Evolutionary conservation across 1,140 invertebrate species (phyloP).

Genomic region (Caenorhabditis briggsae): DNA sequence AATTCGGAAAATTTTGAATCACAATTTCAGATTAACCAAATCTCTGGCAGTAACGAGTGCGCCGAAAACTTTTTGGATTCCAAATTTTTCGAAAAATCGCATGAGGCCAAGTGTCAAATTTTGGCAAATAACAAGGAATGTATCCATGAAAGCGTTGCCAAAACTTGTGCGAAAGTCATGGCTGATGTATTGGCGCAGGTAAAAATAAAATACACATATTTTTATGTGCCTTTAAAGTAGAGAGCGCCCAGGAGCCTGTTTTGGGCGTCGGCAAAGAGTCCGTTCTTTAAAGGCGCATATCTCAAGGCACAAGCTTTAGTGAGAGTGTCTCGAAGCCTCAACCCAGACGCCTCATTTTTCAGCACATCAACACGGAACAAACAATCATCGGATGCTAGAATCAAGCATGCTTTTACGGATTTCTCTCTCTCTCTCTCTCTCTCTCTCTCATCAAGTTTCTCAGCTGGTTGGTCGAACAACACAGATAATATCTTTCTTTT

Average conservation of each 20-base stretch:
- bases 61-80: neutral
- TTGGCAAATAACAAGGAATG: neutral
- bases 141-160: neutral
- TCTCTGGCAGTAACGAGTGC: neutral
- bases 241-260: too few relatives aligned
- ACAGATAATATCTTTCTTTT: neutral
- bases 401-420: neutral
- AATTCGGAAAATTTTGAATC: too few relatives aligned
- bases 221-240: too few relatives aligned
- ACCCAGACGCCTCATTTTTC: neutral
- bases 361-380: constrained; percentile 15
- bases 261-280: too few relatives aligned
- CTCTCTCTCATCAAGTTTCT: constrained; percentile 7
- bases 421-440: neutral
- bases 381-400: neutral
- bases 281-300: too few relatives aligned
- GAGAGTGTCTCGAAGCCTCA: neutral
- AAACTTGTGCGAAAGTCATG: neutral
- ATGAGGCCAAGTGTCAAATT: neutral
- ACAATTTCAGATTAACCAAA: neutral
- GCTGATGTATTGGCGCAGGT: neutral
- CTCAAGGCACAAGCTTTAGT: too few relatives aligned
- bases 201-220: neutral
- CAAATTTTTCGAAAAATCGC: neutral
- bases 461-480: neutral